Evolutionary conservation across 1,140 invertebrate genomes (phyloP), one percentile per base, ranked within the genome.

Genomic region (Conopomorpha cramerella): DNA sequence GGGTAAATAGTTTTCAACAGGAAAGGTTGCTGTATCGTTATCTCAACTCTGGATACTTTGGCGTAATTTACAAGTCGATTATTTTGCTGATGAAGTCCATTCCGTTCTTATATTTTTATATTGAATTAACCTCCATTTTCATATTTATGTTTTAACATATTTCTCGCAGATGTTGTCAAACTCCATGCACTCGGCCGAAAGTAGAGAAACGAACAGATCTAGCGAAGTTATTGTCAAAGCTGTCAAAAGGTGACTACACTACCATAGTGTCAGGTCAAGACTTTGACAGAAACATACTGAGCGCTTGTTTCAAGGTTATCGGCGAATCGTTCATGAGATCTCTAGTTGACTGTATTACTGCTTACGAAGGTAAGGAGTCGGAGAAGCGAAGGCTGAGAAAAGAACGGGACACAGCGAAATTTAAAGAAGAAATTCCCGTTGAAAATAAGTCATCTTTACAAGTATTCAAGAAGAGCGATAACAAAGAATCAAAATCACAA

Each of bases 401-500:
- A 36, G 49, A 64, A 34, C 54, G 39, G 32, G 61, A 64, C 34
- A 51, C 46, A 28, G 41, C 35, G n/a, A 67, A 51, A 45, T 16
- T 45, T 3, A 57, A 51, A 39, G 55, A 63, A 16, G 65, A 68
- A 30, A 61, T 63, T 54, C 51, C 56, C 16, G n/a, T n/a, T n/a
- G n/a, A n/a, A n/a, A n/a, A n/a, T n/a, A n/a, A n/a, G n/a, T n/a
- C n/a, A n/a, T n/a, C n/a, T n/a, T 25, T 78, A 11, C 61, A 71
- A 16, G 66, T 71, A 2, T 77, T 78, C 34, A 78, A 72, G 44
- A 74, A 62, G 41, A 63, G 45, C 30, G 70, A 76, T 23, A 64
- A 44, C 10, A 73, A 62, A 41, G 71, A 71, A 39, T 71, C 71
- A 0, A 76, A 72, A 58, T 76, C 72, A 0, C 64, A 77, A 37